A percentile compares a stretch with the other conserved stretches of the same genome.
Evolutionary conservation across 2,113 vertebrate genomes (phyloP).

Genomic region (Penelope pileata): DNA sequence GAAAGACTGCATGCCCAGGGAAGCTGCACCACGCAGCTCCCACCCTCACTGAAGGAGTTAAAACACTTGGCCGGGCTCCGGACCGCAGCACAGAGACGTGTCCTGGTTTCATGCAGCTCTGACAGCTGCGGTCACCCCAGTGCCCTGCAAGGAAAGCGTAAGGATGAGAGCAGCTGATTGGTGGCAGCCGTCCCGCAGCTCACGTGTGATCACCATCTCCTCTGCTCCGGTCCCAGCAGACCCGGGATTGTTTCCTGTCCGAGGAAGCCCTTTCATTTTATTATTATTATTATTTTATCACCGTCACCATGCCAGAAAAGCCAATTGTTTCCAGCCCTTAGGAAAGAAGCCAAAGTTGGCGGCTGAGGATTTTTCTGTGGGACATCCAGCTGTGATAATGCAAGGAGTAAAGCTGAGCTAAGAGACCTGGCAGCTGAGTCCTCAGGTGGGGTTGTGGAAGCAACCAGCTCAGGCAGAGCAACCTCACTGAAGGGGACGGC

Average conservation of each 20-base stretch:
- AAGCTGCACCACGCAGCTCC: background rate
- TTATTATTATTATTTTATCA: background rate
- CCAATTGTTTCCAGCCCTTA: background rate
- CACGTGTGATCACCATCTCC: background rate
- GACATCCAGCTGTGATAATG: background rate
- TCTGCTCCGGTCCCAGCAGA: background rate
- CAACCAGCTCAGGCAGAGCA: background rate
- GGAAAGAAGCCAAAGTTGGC: background rate
- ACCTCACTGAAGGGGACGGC: background rate
- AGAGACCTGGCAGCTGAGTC: background rate
- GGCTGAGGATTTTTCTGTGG: background rate
- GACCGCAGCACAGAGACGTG: rapidly evolving
- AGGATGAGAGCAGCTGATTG: background rate
- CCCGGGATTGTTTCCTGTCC: background rate
- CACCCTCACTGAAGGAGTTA: no score
- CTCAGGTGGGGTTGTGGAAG: background rate
- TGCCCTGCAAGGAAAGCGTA: background rate
- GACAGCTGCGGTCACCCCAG: background rate
- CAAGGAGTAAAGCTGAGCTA: background rate
- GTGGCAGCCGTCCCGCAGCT: background rate
- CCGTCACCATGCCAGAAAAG: background rate
- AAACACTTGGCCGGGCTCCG: background rate
- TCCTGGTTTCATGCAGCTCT: rapidly evolving
- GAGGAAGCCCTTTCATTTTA: background rate
- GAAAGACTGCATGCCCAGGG: background rate